These are phyloP conservation scores for cat (Felis catus) DNA, from an alignment of 2,113 vertebrate genomes.

Conservation along the genomic window DNA sequence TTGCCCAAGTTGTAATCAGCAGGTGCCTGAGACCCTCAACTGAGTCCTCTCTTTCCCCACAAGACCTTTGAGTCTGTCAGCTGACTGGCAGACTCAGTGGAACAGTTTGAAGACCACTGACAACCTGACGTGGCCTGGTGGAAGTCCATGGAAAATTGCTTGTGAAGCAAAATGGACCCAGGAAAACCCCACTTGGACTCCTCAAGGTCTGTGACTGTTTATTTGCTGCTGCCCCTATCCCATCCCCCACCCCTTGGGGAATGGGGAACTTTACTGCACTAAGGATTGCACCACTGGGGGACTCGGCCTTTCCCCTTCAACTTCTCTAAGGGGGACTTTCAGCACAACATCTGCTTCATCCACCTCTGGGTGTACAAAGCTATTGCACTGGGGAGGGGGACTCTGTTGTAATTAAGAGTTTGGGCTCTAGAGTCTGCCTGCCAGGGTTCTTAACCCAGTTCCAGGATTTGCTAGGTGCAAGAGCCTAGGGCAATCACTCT, in stretches of 20 bases:
- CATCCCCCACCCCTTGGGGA: neutral
- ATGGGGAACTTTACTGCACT: slow-evolving; percentile 59
- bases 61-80: neutral
- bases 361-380: neutral
- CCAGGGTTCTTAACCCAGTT: neutral
- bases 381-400: neutral
- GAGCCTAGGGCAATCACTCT: neutral
- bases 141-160: slow-evolving; percentile 63
- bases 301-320: slow-evolving; percentile 34
- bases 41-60: too few relatives aligned
- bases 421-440: neutral
- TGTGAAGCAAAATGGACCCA: slow-evolving; percentile 33
- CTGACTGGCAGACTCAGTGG: neutral
- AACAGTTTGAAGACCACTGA: neutral
- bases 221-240: neutral
- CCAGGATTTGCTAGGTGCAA: neutral
- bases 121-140: neutral
- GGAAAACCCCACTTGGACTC: slow-evolving; percentile 67
- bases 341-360: neutral
- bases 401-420: neutral
- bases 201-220: slow-evolving; percentile 45
- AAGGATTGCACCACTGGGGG: slow-evolving; percentile 49
- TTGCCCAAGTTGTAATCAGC: neutral
- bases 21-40: neutral
- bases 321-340: slow-evolving; percentile 49